Evolutionary conservation across 2,888 invertebrate genomes (phyloP), one percentile per base, ranked within the genome.

Genomic region (Horisme vitalbata): DNA sequence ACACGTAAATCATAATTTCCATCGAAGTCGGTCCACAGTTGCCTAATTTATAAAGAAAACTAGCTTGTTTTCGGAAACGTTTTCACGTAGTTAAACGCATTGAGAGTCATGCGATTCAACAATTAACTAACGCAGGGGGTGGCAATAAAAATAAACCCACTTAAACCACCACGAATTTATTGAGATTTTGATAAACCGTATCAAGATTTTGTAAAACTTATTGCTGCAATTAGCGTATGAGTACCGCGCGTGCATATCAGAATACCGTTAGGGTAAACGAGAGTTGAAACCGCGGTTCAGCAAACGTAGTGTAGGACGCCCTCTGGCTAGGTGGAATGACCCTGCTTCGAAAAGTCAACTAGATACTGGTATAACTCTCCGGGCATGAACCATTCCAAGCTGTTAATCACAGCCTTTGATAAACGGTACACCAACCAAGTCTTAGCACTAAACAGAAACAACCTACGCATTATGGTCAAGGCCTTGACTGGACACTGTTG

Each of bases 41-140:
- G 63, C 67, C 63, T 67, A 77, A 77, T 71, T 75, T 67, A 68
- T 70, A 61, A 72, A 71, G 70, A 75, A 77, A 74, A 72, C 65
- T 68, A 68, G 71, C 76, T 79, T 79, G 81, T 82, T 79, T 81
- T 81, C 79, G 82, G 79, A 81, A 83, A 79, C 81, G 74, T 80
- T 81, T 80, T 79, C 75, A 78, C 74, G 68, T 79, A 74, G 75
- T 80, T 82, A 78, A 79, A 72, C 70, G 68, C 68, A 58, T 46
- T 51, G 50, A 50, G 41, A 51, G 68, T 64, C 82, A 83, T 79
- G 83, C 83, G 63, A 83, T 82, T 69, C 62, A 57, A 71, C 75
- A 76, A 82, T 83, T 82, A 82, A 70, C 71, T 55, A 63, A 55
- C 59, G 38, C 35, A 48, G 35, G 53, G 67, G 70, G 65, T 62